A percentile compares a stretch with the other conserved stretches of the same genome.
phyloP scores from a whole-genome alignment of 2,888 invertebrate genomes.

The Ennomos quercinarius region DNA sequence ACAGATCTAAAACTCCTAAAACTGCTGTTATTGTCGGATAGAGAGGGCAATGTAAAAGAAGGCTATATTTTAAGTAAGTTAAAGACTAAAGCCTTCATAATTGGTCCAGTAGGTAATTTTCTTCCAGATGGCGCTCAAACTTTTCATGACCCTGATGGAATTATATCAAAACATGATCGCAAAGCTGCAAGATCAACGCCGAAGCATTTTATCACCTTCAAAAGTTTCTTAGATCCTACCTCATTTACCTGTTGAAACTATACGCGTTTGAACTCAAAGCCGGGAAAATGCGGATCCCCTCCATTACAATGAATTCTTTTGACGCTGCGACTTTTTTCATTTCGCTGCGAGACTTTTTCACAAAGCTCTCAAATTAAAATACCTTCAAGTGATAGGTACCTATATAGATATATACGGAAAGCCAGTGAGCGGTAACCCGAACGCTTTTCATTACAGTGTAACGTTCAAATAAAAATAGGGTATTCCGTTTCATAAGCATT shows the following conservation, averaged over 20 bases:
- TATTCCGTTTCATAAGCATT: too few relatives aligned
- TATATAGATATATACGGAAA: constrained; percentile 8
- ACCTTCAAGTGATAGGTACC: constrained; percentile 25
- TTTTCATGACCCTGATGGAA: too few relatives aligned
- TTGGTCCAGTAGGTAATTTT: too few relatives aligned
- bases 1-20: too few relatives aligned
- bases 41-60: too few relatives aligned
- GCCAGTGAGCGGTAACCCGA: constrained; percentile 13
- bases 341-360: constrained; percentile 32
- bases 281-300: constrained; percentile 27
- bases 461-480: too few relatives aligned
- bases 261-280: constrained; percentile 29
- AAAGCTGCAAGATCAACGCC: not conserved
- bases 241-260: constrained; percentile 33
- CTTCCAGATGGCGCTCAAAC: too few relatives aligned
- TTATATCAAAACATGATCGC: too few relatives aligned
- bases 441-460: constrained; percentile 7
- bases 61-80: too few relatives aligned
- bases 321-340: constrained; percentile 43
- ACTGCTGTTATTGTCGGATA: too few relatives aligned
- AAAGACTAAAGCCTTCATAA: too few relatives aligned
- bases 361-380: constrained; percentile 37
- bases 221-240: constrained; percentile 7
- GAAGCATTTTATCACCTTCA: constrained; percentile 7
- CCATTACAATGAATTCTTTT: constrained; percentile 40